Conservation (phyloP, 2,797 vertebrate species). For the Coluber constrictor region DNA sequence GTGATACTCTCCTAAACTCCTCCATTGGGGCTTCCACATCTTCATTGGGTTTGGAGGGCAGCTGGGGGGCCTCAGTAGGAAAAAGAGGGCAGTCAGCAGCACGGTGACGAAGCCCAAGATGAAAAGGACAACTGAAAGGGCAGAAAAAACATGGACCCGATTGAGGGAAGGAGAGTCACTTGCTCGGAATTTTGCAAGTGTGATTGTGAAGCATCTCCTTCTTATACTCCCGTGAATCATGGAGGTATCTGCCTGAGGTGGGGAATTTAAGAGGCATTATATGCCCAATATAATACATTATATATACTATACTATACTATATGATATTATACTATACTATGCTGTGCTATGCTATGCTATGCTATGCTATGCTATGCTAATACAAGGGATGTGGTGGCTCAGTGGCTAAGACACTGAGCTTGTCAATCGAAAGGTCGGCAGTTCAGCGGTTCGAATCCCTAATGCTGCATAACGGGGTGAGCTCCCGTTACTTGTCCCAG, state of each 20-base stretch:
- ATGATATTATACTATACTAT: too few relatives aligned
- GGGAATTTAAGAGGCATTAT: not conserved
- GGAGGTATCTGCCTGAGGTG: not conserved
- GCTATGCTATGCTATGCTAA: too few relatives aligned
- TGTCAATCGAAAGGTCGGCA: too few relatives aligned
- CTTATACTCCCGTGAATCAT: not conserved
- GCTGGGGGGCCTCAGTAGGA: constrained; percentile 76
- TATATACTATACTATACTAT: too few relatives aligned
- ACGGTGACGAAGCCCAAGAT: constrained; percentile 73
- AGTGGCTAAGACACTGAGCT: too few relatives aligned
- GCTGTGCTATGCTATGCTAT: too few relatives aligned
- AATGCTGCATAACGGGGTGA: fast-evolving
- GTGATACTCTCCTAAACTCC: constrained; percentile 80
- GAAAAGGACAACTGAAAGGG: constrained; percentile 75
- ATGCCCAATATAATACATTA: not conserved
- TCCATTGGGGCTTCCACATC: constrained; percentile 82
- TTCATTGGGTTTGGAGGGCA: constrained; percentile 67
- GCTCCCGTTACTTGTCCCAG: too few relatives aligned
- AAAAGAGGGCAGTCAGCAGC: constrained; percentile 74
- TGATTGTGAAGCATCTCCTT: not conserved
- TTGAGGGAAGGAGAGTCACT: not conserved
- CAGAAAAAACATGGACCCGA: not conserved
- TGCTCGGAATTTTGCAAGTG: not conserved
- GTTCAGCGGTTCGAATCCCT: too few relatives aligned
- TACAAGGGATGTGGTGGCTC: too few relatives aligned